Evolutionary conservation across 2,888 invertebrate species (phyloP).

Genomic region (Falcaria lacertinaria): DNA sequence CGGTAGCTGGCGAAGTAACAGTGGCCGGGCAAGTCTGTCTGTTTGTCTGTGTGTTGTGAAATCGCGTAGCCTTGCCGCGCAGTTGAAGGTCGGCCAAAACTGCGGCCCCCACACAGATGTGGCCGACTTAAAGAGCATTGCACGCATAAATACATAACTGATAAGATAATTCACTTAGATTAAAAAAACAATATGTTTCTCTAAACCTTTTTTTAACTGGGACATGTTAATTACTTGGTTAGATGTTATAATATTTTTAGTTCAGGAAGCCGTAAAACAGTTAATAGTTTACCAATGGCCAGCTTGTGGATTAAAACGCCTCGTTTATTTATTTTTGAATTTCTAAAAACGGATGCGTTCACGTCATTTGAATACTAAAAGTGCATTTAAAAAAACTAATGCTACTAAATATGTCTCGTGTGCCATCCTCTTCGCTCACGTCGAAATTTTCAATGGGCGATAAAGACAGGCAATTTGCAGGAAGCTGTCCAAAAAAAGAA

Average conservation of each 20-base stretch:
- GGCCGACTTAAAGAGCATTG: constrained; percentile 46
- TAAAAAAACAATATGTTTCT: constrained; percentile 17
- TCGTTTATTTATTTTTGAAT: constrained; percentile 62
- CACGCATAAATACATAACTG: constrained; percentile 45
- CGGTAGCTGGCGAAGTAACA: constrained; percentile 31
- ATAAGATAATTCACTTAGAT: constrained; percentile 34
- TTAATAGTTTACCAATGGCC: constrained; percentile 63
- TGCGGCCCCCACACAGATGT: constrained; percentile 44
- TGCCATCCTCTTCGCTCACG: constrained; percentile 37
- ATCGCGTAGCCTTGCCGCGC: constrained; percentile 60
- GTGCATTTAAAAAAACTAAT: constrained; percentile 50
- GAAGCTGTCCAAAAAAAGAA: constrained; percentile 76
- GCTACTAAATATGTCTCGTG: constrained; percentile 28
- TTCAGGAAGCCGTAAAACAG: constrained; percentile 71
- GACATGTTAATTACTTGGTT: neutral
- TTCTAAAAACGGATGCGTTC: constrained; percentile 75
- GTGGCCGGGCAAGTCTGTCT: constrained; percentile 37
- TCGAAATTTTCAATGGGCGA: constrained; percentile 28
- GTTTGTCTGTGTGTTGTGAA: constrained; percentile 62
- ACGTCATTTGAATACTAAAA: constrained; percentile 75
- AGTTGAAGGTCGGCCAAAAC: constrained; percentile 71
- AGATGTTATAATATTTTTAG: constrained; percentile 28
- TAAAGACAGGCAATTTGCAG: constrained; percentile 55
- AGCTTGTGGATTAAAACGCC: constrained; percentile 28
- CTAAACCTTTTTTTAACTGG: constrained; percentile 6